Evolutionary conservation across 2,888 invertebrate species (phyloP).

Genomic region (Neoitamus cyanurus): DNA sequence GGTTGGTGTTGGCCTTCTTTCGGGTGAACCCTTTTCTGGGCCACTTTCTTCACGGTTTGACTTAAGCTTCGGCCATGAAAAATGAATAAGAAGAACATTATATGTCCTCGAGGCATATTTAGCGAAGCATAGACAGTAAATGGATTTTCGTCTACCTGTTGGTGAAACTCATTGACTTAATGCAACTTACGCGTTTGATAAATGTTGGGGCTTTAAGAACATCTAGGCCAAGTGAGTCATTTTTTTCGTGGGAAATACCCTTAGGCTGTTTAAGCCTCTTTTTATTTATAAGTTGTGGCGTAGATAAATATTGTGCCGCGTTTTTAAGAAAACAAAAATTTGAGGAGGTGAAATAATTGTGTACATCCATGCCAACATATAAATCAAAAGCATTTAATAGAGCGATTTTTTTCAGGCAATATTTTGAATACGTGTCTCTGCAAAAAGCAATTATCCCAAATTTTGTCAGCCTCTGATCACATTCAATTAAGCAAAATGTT

Average conservation of each 20-base stretch:
- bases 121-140: conserved; percentile 3
- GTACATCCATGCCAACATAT: no score
- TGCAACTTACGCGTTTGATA: conserved; percentile 3
- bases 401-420: no score
- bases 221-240: background rate
- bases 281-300: background rate
- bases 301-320: background rate
- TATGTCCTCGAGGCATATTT: background rate
- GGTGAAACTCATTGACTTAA: conserved; percentile 38
- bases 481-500: background rate
- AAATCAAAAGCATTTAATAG: no score
- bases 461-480: background rate
- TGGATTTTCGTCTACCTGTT: conserved; percentile 21
- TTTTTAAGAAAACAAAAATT: no score
- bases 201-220: background rate
- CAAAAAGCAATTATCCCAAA: background rate
- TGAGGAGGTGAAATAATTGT: no score
- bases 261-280: background rate
- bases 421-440: no score
- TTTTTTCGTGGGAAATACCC: background rate
- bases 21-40: background rate
- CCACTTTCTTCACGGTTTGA: background rate
- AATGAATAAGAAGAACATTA: background rate
- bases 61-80: background rate
- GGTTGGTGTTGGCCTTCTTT: background rate